Base-by-base conservation (phyloP, 92 coral and sea anemone genomes). In the Phenganax subtilis region DNA sequence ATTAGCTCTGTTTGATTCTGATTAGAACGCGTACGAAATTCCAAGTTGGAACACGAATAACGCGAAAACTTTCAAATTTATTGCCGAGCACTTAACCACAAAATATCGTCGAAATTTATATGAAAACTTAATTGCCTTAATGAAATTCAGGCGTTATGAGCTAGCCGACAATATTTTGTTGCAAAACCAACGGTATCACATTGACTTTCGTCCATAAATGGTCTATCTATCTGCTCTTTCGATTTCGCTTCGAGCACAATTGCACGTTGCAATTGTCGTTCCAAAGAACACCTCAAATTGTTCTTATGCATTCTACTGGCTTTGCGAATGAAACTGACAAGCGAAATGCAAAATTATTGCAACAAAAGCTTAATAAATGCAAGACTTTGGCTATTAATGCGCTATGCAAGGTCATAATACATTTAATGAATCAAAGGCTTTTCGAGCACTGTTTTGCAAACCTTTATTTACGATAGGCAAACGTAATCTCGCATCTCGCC, bases 111-210 rank as follows among this genome's bases (percentile, higher is more conserved):
- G 69, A 59, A 76, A 75, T 27, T 57, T 57, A 57, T 54, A 30
- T 62, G 47, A 75, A 59, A 76, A 76, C 60, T 10, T 76, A 76
- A 76, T 76, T 76, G 81, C 69, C 81, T 76, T 76, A 76, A 76
- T 76, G 81, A 76, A 51, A 76, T 76, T 76, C 69, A 59, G 69
- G 27, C 64, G 69, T 76, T 15, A 44, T 60, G 69, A 25, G 81
- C 59, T 10, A 30, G 61, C 54, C 53, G 81, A 54, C 80, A 25
- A 75, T 75, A 63, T 54, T 55, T 75, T 51, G 80, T 75, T 75
- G 80, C 61, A 75, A 75, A 75, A 75, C 30, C 56, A 29, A 62
- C 69, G 81, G 81, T 57, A 76, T 76, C 81, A 56, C 73, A 37
- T 68, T 68, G 73, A 68, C 73, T 68, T 68, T 68, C 73, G 29